These are phyloP conservation scores for Buceros bicornis DNA, from an alignment of 2,797 vertebrate genomes.

Conservation along the genomic window DNA sequence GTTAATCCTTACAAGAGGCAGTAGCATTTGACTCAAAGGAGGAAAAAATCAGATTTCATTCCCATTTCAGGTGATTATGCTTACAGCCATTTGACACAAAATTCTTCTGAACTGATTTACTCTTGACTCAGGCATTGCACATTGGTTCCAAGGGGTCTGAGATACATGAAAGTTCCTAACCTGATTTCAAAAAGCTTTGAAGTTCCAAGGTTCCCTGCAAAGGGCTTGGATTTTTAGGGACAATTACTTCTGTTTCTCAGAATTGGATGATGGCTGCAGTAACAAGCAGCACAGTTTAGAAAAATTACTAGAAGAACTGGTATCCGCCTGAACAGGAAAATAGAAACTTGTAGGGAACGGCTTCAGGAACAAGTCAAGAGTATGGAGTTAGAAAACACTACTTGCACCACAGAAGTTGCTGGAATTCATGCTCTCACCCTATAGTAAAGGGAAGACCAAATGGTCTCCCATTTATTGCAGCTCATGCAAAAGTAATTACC, in stretches of 20 bases:
- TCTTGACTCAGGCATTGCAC: rapidly evolving
- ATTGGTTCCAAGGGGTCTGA: neutral
- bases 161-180: neutral
- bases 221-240: neutral
- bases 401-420: neutral
- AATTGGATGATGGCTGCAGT: neutral
- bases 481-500: neutral
- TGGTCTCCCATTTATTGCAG: neutral
- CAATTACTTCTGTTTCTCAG: neutral
- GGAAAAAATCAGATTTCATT: neutral
- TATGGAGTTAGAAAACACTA: neutral
- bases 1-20: neutral
- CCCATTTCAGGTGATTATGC: neutral
- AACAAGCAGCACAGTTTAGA: neutral
- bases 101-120: neutral
- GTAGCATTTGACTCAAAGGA: neutral
- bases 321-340: neutral
- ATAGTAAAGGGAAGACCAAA: neutral
- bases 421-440: neutral
- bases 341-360: neutral
- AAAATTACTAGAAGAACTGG: neutral
- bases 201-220: neutral
- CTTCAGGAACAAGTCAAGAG: neutral
- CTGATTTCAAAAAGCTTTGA: neutral
- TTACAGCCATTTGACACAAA: neutral